Base-by-base conservation (phyloP, 2,113 vertebrate species). In the Zapornia atra region DNA sequence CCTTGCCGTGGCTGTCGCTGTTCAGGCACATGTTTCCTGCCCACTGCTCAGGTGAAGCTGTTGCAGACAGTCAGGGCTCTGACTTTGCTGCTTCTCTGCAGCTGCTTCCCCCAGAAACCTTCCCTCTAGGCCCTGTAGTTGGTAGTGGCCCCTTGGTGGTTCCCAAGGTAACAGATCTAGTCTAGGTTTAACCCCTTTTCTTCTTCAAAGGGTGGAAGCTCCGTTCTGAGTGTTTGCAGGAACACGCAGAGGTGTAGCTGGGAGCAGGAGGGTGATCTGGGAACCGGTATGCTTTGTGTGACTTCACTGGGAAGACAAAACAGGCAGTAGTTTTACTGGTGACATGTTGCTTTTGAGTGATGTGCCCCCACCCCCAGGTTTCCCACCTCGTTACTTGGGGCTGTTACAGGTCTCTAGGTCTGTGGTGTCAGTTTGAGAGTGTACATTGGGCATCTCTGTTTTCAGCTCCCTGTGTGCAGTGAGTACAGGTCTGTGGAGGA, bases 141-240 rank as follows among this genome's bases (percentile, higher is more conserved):
- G 29, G 17, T 75, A 28, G 48, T 56, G 65, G 68, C 59, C 68
- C 46, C 59, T 92, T 50, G 10, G 44, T 65, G 70, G 86, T 93
- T 95, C 88, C 57, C 82, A 26, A 77, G 57, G 81, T 42, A 94
- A 88, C 91, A 88, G 64, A 73, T 81, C 28, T 69, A 88, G 42
- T 51, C 36, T 63, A 6, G 48, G 5, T 78, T 96, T 94, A 94
- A 86, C 51, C 20, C 36, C 29, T 86, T 88, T 83, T 61, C 50
- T 86, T 15, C 76, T 72, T 57, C 61, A 46, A 40, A 65, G 40
- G n/a, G 14, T 76, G 38, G 69, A 42, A 64, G 24, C 31, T 15
- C 5, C 5, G 0, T 88, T 86, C 17, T 25, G 18, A 82, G 22
- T 56, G 48, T 59, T 44, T 29, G 25, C 56, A 66, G 61, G 33